Conservation (phyloP, 2,113 vertebrate species). For the Oryzias javanicus region DNA sequence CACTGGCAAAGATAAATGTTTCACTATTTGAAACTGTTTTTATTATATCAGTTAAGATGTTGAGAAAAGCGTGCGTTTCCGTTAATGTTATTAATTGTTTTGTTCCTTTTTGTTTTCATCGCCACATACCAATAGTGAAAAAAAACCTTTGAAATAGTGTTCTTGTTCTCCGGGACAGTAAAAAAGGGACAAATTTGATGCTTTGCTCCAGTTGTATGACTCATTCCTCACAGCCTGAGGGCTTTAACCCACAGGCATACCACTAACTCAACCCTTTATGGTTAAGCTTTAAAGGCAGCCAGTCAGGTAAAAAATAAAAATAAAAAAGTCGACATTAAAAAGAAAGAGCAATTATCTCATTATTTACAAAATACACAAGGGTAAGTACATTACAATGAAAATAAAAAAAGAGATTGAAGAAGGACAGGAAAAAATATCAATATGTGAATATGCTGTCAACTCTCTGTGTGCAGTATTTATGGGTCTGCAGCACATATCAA, state of each 20-base stretch:
- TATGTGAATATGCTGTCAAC: too few species aligned
- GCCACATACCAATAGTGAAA: neutral
- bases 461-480: too few species aligned
- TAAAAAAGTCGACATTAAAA: slow-evolving; percentile 10
- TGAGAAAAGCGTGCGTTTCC: slow-evolving; percentile 8
- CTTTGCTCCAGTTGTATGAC: slow-evolving; percentile 8
- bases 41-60: slow-evolving; percentile 1
- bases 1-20: slow-evolving; percentile 31
- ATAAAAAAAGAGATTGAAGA: too few species aligned
- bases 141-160: neutral
- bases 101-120: neutral
- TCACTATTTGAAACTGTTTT: slow-evolving; percentile 16
- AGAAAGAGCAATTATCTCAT: slow-evolving; percentile 6
- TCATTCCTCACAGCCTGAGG: slow-evolving; percentile 21
- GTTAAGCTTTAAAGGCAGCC: slow-evolving; percentile 7
- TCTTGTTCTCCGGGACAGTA: slow-evolving; percentile 11
- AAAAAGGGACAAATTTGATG: slow-evolving; percentile 25
- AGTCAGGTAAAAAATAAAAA: neutral
- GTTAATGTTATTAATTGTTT: neutral
- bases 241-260: slow-evolving; percentile 28
- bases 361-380: slow-evolving; percentile 19
- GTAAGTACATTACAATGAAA: neutral
- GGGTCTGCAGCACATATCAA: too few species aligned
- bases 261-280: slow-evolving; percentile 26
- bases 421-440: too few species aligned